Evolutionary conservation across 2,888 invertebrate species (phyloP).

Genomic region (Eupithecia subumbrata): DNA sequence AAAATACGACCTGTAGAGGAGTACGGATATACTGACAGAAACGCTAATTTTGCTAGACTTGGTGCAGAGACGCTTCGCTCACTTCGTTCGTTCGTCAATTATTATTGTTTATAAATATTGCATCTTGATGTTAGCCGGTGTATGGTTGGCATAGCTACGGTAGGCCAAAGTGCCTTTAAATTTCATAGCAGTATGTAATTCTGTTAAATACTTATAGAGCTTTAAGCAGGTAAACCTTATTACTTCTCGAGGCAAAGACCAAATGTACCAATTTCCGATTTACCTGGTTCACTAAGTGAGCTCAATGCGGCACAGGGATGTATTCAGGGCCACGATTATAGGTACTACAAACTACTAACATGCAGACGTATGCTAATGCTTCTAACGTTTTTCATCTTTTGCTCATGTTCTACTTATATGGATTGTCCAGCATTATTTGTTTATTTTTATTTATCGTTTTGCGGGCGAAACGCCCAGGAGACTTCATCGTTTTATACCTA

Average conservation of each 20-base stretch:
- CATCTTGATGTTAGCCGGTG: neutral
- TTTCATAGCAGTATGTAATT: neutral
- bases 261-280: constrained; percentile 4
- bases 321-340: neutral
- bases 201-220: neutral
- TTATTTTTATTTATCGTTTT: neutral
- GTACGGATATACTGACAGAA: too few relatives aligned
- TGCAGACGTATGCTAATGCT: neutral
- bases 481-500: neutral
- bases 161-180: neutral
- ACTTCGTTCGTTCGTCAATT: too few relatives aligned
- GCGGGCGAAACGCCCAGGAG: neutral
- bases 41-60: too few relatives aligned
- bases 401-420: neutral
- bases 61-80: too few relatives aligned
- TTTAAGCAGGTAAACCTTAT: neutral
- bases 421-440: too few relatives aligned
- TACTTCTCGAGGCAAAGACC: neutral
- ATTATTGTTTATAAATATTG: too few relatives aligned
- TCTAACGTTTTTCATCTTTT: neutral
- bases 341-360: neutral
- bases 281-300: constrained; percentile 1
- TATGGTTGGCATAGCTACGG: neutral
- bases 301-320: neutral
- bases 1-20: too few relatives aligned